Base-by-base conservation (phyloP, 2,888 invertebrate genomes). In the Phragmatobia fuliginosa region DNA sequence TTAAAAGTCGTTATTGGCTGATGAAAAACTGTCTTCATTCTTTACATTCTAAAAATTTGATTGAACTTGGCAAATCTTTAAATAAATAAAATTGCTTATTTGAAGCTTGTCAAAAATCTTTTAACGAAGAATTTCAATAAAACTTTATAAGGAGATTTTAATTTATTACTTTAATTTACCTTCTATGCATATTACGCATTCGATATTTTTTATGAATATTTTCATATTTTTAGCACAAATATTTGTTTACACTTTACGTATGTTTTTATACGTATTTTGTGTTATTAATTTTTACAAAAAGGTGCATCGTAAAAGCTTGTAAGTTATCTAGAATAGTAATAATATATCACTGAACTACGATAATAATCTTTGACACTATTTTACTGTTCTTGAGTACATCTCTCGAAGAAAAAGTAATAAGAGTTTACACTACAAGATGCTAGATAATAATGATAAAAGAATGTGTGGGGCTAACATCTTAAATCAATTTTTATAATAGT, bases 401-500 rank as follows among this genome's bases (percentile, higher is more conserved):
- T 11, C 5, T 31, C 41, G 18, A 52, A 33, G 8, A 36, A 2
- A 21, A 41, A 65, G 31, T 10, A 28, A 41, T n/a, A 59, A 21
- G 21, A 41, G 32, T 63, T 89, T 89, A 89, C 90, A n/a, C 90
- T 88, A 87, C 87, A 25, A 64, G 18, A 64, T 87, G 87, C 84
- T 86, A 85, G 85, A 87, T 90, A 90, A 88, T 90, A 91, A 90
- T 91, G 91, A 91, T 91, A 91, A 83, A n/a, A n/a, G n/a, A n/a
- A n/a, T n/a, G n/a, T n/a, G n/a, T n/a, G n/a, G n/a, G n/a, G n/a
- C n/a, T n/a, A n/a, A n/a, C n/a, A n/a, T n/a, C n/a, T n/a, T n/a
- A n/a, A n/a, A n/a, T n/a, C n/a, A n/a, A n/a, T n/a, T n/a, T n/a
- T n/a, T n/a, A n/a, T n/a, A n/a, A n/a, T n/a, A n/a, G n/a, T n/a